Base-by-base conservation (phyloP, 2,888 invertebrate genomes). In the Cacoxenus indagator region DNA sequence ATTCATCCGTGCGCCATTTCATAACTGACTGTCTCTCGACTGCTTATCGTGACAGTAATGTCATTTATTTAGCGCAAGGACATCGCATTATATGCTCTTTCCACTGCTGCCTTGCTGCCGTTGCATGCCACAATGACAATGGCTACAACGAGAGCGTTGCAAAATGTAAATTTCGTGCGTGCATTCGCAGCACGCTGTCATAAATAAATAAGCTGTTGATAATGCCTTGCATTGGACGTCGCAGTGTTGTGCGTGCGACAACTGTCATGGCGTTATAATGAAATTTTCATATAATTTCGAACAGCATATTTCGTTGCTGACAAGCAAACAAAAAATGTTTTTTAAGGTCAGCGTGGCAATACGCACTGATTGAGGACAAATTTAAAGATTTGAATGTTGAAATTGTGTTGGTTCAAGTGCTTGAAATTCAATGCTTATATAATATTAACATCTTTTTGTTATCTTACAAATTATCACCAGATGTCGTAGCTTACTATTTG, bases 171-270 rank as follows among this genome's bases (percentile, higher is more conserved):
- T 61, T 61, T 61, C 22, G 5, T 45, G 45, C 43, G 45, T 2
- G 17, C 43, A 29, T 45, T 59, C 19, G 51, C 51, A n/a, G 26
- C 43, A 11, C 22, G 45, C 24, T 43, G 61, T 6, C 61, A 37
- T 24, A 62, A 62, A 59, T 59, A 59, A 57, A 62, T 62, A 45
- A 62, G 61, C 61, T 62, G 45, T 62, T 62, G 61, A 62, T 62
- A 45, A 24, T 22, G 61, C 43, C 9, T 57, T 43, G 26, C 26
- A 43, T 17, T 61, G n/a, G n/a, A n/a, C n/a, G n/a, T n/a, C n/a
- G n/a, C n/a, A n/a, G n/a, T n/a, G n/a, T n/a, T n/a, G n/a, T n/a
- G n/a, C n/a, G n/a, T n/a, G 26, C 24, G 6, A 45, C 24, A 24
- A 43, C 19, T 62, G 61, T 45, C 45, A 45, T 14, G 8, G 37